These are phyloP conservation scores for Micropoecilia bifurca DNA, from an alignment of 2,797 vertebrate genomes.

Conservation along the genomic window DNA sequence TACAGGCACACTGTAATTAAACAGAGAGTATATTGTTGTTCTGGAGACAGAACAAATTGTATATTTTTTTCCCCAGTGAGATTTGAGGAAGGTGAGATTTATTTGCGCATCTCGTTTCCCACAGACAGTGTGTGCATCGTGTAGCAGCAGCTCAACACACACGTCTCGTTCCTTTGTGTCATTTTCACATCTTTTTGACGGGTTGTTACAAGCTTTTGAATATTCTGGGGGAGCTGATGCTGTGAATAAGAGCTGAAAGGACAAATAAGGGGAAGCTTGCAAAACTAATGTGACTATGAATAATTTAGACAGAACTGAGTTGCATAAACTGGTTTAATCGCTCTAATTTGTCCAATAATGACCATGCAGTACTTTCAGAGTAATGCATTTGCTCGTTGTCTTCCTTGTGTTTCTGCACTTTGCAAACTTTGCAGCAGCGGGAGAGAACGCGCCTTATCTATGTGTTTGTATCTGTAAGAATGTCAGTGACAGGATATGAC, in stretches of 20 bases:
- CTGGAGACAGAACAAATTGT: background rate
- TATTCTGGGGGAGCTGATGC: conserved; percentile 22
- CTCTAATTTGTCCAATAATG: background rate
- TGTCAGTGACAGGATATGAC: background rate
- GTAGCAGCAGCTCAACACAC: conserved; percentile 39
- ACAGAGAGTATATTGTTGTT: background rate
- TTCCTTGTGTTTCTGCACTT: background rate
- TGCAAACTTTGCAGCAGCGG: conserved; percentile 2
- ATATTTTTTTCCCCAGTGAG: background rate
- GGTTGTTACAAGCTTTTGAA: conserved; percentile 36
- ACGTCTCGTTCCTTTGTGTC: conserved; percentile 42
- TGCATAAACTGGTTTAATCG: background rate
- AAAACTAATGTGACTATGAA: background rate
- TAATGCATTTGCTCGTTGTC: background rate
- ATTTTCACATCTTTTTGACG: conserved; percentile 67
- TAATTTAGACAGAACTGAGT: background rate
- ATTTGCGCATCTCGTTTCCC: conserved; percentile 20
- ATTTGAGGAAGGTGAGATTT: conserved; percentile 1
- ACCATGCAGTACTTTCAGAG: background rate
- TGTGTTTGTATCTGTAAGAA: background rate
- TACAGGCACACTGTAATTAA: background rate
- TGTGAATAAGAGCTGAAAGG: conserved; percentile 18
- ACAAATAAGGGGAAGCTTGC: background rate
- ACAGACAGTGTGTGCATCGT: conserved; percentile 35
- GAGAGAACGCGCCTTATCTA: background rate